Evolutionary conservation across 2,888 invertebrate species (phyloP).

Genomic region (Muschampia plurimacula): DNA sequence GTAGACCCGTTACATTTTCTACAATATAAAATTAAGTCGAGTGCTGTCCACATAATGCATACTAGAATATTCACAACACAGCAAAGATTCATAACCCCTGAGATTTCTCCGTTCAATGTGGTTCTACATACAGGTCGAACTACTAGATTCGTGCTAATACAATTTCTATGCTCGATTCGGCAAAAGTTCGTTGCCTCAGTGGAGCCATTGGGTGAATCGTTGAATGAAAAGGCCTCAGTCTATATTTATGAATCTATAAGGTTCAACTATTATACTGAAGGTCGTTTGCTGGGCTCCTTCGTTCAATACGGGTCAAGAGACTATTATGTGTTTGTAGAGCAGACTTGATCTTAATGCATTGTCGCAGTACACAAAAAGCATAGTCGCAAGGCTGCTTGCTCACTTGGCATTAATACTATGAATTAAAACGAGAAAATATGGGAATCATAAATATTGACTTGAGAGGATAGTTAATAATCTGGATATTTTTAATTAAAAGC

Average conservation of each 20-base stretch:
- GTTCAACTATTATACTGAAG: slow-evolving; percentile 28
- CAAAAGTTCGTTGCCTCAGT: slow-evolving; percentile 1
- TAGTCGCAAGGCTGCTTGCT: background rate
- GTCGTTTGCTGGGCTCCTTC: slow-evolving; percentile 21
- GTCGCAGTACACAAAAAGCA: slow-evolving; percentile 7
- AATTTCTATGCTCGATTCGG: slow-evolving; percentile 20
- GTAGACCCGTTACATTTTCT: background rate
- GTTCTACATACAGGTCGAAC: background rate
- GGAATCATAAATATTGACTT: too few species aligned
- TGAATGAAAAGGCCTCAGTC: slow-evolving; percentile 18
- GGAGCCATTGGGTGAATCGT: slow-evolving; percentile 14
- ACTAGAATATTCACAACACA: slow-evolving; percentile 1
- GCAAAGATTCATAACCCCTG: background rate
- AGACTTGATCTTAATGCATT: slow-evolving; percentile 8
- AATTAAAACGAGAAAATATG: background rate
- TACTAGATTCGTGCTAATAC: slow-evolving; percentile 6
- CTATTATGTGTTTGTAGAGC: slow-evolving; percentile 26
- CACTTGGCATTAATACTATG: background rate
- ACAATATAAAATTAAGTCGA: background rate
- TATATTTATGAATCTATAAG: slow-evolving; percentile 31
- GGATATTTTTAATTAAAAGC: background rate
- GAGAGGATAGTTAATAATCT: background rate
- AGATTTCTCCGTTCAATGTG: background rate
- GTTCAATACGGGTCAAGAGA: slow-evolving; percentile 28
- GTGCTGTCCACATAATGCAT: background rate